Base-by-base conservation (phyloP, 2,113 vertebrate species). In the Prochilodus magdalenae region DNA sequence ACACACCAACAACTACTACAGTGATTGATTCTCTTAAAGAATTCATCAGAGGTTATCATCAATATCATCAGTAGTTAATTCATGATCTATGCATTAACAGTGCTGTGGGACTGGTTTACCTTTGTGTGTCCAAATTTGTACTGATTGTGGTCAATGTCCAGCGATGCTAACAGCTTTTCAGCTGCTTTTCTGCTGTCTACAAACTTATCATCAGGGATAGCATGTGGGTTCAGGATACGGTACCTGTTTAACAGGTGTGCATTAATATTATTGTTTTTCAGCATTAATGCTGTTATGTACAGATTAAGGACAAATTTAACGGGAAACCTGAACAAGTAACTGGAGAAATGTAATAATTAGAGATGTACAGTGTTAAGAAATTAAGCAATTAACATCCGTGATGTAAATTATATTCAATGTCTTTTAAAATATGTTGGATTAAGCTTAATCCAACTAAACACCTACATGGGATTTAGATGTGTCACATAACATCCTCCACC, bases 121-220 rank as follows among this genome's bases (percentile, higher is more conserved):
- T 96, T 96, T 67, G 95, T 96, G 87, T 95, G 95, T 76, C 96
- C 95, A 83, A 96, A 96, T 89, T 89, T 94, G 79, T 96, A 96
- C 88, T 97, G 95, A 66, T 75, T 91, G 85, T 94, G 93, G 85
- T 96, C 94, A 0, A 96, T 91, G 59, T 95, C 94, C 77, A 96
- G 83, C 0, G 93, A 94, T 36, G 87, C 79, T 86, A 96, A 88
- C 63, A 96, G 89, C 86, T 95, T 95, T 89, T 97, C 96, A 3
- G 95, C 90, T 81, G 93, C 94, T 87, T 96, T 97, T 88, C 95
- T 96, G 91, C 97, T 97, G 88, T 98, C 97, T 90, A 98, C 88
- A 86, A 98, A 98, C 86, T 92, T 97, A 84, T 97, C 97, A 0
- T 98, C 97, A 0, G 97, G 97, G 88, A 98, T 96, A 77, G 96